phyloP scores from a whole-genome alignment of 2,113 vertebrate genomes.

The Oophaga pumilio region DNA sequence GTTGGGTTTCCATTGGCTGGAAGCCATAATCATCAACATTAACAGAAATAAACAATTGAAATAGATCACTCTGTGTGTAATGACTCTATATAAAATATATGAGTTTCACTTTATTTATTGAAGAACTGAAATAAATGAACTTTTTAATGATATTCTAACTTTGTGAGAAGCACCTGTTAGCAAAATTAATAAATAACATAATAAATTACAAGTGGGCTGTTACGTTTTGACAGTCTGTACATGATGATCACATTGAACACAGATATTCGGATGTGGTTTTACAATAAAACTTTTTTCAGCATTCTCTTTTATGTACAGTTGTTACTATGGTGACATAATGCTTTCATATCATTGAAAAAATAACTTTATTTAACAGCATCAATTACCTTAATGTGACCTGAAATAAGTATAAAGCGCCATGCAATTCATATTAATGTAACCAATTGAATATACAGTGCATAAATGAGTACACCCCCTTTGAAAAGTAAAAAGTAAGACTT shows the following conservation, averaged over 20 bases:
- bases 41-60: no score
- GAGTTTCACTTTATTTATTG: no score
- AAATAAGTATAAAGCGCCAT: not conserved
- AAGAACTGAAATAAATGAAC: no score
- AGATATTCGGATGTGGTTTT: not conserved
- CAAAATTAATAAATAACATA: no score
- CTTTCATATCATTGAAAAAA: not conserved
- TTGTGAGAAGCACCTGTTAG: no score
- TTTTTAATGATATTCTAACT: no score
- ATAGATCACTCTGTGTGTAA: no score
- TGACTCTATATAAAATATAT: no score
- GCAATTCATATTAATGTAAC: not conserved
- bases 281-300: not conserved
- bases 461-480: no score
- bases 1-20: no score
- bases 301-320: not conserved
- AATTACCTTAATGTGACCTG: slow-evolving; percentile 16
- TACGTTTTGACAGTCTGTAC: not conserved
- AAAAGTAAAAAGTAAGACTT: no score
- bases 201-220: not conserved
- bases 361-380: slow-evolving; percentile 5
- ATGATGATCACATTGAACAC: not conserved
- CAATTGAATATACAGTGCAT: not conserved
- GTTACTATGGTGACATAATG: slow-evolving; percentile 28
- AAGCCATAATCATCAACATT: no score